Percentiles rank a stretch among this genome's conserved stretches.
Conservation (phyloP, 2,797 vertebrate genomes). For the Acrocephalus scirpaceus region DNA sequence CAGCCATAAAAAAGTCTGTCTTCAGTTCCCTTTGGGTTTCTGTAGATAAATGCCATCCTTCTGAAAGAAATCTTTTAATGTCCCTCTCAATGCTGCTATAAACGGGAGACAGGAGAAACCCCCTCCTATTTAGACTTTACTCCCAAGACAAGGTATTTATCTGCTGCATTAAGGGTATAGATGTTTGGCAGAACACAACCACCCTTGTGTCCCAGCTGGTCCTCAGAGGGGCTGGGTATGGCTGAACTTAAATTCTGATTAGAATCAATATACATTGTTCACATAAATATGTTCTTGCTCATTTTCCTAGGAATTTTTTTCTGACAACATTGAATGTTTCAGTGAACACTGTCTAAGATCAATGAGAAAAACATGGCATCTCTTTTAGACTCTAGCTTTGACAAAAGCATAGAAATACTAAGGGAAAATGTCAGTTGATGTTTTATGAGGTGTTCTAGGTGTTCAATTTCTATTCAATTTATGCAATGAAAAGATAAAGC, state of each 20-base stretch:
- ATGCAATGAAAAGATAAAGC: background rate
- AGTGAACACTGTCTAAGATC: conserved; percentile 63
- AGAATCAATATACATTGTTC: background rate
- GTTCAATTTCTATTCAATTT: background rate
- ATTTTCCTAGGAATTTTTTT: conserved; percentile 31
- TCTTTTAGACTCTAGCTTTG: conserved; percentile 77
- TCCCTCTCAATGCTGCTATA: background rate
- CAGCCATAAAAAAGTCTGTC: background rate
- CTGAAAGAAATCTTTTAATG: background rate
- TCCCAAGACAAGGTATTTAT: background rate
- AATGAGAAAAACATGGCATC: conserved; percentile 75
- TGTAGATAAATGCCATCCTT: background rate
- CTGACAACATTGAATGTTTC: conserved; percentile 65
- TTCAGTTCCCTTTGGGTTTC: background rate
- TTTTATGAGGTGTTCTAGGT: conserved; percentile 81
- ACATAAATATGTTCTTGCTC: background rate
- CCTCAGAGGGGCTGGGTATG: background rate
- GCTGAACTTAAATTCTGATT: background rate
- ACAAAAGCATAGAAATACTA: conserved; percentile 74
- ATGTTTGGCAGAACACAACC: background rate
- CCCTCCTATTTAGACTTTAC: background rate
- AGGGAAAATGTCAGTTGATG: conserved; percentile 64
- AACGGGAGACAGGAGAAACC: background rate
- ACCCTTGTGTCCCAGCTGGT: background rate
- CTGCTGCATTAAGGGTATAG: background rate